Evolutionary conservation across 2,888 invertebrate species (phyloP).

Genomic region (Epistrophe grossulariae): DNA sequence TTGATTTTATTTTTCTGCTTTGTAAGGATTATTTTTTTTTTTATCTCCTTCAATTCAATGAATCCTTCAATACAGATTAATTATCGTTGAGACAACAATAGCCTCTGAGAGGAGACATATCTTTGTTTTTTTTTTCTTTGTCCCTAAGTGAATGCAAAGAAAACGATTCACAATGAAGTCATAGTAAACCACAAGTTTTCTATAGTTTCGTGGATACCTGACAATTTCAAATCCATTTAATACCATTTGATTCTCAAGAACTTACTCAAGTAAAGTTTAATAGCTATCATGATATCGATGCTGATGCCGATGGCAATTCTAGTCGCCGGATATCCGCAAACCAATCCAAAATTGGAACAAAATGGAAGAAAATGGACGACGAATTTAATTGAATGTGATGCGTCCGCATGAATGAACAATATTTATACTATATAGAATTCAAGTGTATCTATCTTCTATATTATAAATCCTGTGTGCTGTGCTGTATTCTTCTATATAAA

Average conservation of each 20-base stretch:
- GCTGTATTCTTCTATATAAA: slow-evolving; percentile 21
- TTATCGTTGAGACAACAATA: neutral
- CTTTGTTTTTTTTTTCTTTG: neutral
- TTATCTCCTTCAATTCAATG: neutral
- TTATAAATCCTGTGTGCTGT: slow-evolving; percentile 39
- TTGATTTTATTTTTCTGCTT: neutral
- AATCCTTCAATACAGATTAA: neutral
- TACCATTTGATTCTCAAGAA: slow-evolving; percentile 62
- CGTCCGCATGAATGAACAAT: slow-evolving; percentile 51
- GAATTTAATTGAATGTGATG: slow-evolving; percentile 32
- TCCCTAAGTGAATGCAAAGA: neutral
- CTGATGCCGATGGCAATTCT: neutral
- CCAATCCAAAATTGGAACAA: neutral
- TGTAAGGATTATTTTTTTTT: neutral
- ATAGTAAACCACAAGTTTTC: neutral
- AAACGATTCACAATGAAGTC: neutral
- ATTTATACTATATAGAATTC: slow-evolving; percentile 36
- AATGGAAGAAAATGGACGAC: slow-evolving; percentile 4
- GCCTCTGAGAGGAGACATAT: neutral
- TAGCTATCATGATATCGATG: neutral
- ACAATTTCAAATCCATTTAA: slow-evolving; percentile 65
- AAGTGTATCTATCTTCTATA: slow-evolving; percentile 45
- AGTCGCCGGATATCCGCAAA: slow-evolving; percentile 17
- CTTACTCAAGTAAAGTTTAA: slow-evolving; percentile 26
- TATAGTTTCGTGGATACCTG: slow-evolving; percentile 20